Evolutionary conservation across 2,113 vertebrate genomes (phyloP), one percentile per base, ranked within the genome.

Genomic region (Petromus typicus): DNA sequence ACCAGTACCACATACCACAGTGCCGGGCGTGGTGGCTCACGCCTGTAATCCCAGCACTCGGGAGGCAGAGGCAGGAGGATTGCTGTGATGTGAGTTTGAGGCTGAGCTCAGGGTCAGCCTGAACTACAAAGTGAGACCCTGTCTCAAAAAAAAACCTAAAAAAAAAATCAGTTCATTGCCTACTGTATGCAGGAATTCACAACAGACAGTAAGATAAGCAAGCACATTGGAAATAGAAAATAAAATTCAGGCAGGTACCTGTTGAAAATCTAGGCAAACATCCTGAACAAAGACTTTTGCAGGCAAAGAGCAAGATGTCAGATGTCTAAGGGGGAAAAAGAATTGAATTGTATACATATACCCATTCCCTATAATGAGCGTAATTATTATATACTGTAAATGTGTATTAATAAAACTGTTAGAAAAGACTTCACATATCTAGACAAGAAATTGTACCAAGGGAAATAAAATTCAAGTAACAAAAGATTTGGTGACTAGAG

Each of bases 221-320:
- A 20, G 10, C 13, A 86, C 22, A 59, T 2, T 54, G 25, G 27
- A 84, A 23, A 85, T 20, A 91, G 12, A 91, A 95, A 95, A 86
- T 84, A 54, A 84, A 91, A 43, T 88, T 30, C 88, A 93, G 23
- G 89, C 20, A 66, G n/a, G 45, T 12, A 43, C 81, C 16, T 59
- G 67, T 93, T 34, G 13, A 73, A 94, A 91, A 18, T 81, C 69
- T 63, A 90, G 71, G 78, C 4, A 96, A 95, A 75, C 40, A 96
- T 61, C n/a, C 11, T 85, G 61, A 94, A 95, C 48, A 3, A 81
- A 96, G 61, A 82, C 3, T 32, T 51, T 66, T 71, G 8, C 25
- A 84, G 4, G 22, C 69, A 95, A 90, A 84, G 45, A 25, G 27
- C 30, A 80, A 64, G 40, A 64, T 37, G 84, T 90, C 27, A 64